Evolutionary conservation across 1,140 invertebrate genomes (phyloP), one percentile per base, ranked within the genome.

Genomic region (Drosophila simulans): DNA sequence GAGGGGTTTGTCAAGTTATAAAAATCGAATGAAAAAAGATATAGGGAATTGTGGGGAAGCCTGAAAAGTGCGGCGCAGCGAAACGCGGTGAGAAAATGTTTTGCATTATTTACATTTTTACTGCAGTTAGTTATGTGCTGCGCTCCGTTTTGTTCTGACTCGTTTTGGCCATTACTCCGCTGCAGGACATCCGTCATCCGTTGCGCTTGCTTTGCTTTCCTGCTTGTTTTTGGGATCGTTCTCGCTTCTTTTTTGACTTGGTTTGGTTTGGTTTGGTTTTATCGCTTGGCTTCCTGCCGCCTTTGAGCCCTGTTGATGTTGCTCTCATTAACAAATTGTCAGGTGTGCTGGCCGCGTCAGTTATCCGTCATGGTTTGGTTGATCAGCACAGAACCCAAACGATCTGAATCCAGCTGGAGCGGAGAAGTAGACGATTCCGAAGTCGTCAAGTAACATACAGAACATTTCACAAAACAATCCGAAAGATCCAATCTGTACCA

Each of bases 271-370:
- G n/a, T 43, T 80, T 75, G 65, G 70, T 76, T 86, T 86, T 88
- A 88, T 88, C 84, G 84, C 83, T 83, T 88, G 70, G 84, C 83
- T 85, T 85, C 82, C 82, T 85, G 82, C 64, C 70, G 66, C 72
- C 43, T 45, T 51, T 46, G 63, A 52, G 49, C 15, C 31, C 51
- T 66, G 55, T 53, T 73, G 80, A 74, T 83, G 84, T 80, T 89
- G 83, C 84, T 83, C 84, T 89, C 84, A 89, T 89, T 89, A 89
- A 89, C 84, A 89, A 89, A 89, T 89, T 89, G 84, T 89, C 84
- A 89, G 84, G 84, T 89, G 84, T 89, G 22, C 66, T 20, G 40
- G 31, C 25, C 54, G 46, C 78, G 79, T 52, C 83, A 83, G 80
- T 89, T 84, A 80, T 80, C 79, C 84, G 84, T 89, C 84, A 89